phyloP scores from a whole-genome alignment of 1,140 invertebrate genomes.

The Cyrtorhinus lividipennis region DNA sequence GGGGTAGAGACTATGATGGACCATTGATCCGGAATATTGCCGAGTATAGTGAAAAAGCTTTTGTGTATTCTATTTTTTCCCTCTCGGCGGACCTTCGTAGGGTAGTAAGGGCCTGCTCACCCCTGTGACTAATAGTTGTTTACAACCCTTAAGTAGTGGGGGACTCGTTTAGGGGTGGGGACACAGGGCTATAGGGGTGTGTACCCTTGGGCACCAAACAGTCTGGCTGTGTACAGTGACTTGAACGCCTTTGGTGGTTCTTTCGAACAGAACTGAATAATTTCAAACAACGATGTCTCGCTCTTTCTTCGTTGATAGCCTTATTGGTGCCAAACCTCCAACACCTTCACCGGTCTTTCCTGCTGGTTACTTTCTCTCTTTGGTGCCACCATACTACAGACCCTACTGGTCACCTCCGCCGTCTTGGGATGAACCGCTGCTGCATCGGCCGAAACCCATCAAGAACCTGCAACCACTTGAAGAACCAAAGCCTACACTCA shows the following conservation, averaged over 20 bases:
- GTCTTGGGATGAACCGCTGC: background rate
- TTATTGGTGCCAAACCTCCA: slow-evolving; percentile 19
- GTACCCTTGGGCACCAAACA: slow-evolving; percentile 1
- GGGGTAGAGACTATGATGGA: background rate
- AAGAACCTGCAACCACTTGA: slow-evolving; percentile 3
- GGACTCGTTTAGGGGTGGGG: slow-evolving; percentile 7
- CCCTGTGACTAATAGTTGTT: slow-evolving; percentile 15
- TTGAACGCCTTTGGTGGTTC: background rate
- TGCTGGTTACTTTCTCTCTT: slow-evolving; percentile 12
- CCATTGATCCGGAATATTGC: slow-evolving; percentile 15
- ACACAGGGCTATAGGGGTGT: background rate
- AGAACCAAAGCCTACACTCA: slow-evolving; percentile 2
- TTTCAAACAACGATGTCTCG: slow-evolving; percentile 21
- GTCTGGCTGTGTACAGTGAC: slow-evolving; percentile 4
- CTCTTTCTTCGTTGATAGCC: slow-evolving; percentile 24
- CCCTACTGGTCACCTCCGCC: slow-evolving; percentile 14
- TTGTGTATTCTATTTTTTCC: slow-evolving; percentile 11
- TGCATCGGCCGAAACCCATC: slow-evolving; percentile 3
- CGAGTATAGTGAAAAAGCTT: background rate
- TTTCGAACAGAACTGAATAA: background rate
- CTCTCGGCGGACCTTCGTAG: background rate
- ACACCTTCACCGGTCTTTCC: slow-evolving; percentile 13
- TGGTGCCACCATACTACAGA: slow-evolving; percentile 9
- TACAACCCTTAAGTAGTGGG: slow-evolving; percentile 13
- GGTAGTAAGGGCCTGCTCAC: background rate